Evolutionary conservation across 2,888 invertebrate genomes (phyloP).

Genomic region (Amaurobius ferox): DNA sequence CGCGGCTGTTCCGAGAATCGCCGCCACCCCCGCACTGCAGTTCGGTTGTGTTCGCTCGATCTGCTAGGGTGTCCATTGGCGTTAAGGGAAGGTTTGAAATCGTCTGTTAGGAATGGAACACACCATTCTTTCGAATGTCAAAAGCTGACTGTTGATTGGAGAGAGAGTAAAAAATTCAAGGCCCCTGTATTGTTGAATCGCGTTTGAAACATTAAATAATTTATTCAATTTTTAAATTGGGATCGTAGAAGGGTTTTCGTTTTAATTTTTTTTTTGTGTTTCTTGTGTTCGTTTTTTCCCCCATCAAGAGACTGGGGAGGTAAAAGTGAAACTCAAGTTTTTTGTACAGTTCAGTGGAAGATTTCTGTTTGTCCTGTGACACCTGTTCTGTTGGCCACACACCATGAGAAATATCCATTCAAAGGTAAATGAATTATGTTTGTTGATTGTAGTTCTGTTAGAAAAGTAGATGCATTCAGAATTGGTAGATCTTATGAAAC

Average conservation of each 20-base stretch:
- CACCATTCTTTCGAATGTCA: constrained; percentile 42
- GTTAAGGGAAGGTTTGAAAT: constrained; percentile 56
- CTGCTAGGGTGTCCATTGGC: constrained; percentile 51
- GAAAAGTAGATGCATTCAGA: too few relatives aligned
- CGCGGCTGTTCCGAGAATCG: constrained; percentile 39
- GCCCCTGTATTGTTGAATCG: background rate
- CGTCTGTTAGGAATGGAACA: constrained; percentile 63
- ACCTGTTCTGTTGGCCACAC: constrained; percentile 52
- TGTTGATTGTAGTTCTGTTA: too few relatives aligned
- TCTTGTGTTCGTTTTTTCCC: background rate
- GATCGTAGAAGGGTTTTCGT: background rate
- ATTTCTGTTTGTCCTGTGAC: constrained; percentile 69
- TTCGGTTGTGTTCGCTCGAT: constrained; percentile 45
- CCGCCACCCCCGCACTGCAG: constrained; percentile 49
- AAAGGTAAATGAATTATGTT: constrained; percentile 67
- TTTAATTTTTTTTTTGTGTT: background rate
- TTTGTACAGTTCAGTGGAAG: constrained; percentile 51
- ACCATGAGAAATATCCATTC: constrained; percentile 36
- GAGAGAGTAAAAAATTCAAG: background rate
- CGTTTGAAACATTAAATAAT: background rate
- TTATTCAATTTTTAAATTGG: background rate
- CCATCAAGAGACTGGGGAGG: background rate
- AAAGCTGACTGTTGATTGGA: constrained; percentile 29
- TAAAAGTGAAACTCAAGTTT: constrained; percentile 29
- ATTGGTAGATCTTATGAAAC: too few relatives aligned